Base-by-base conservation (phyloP, 2,888 invertebrate genomes). In the Mycalesis mineus region DNA sequence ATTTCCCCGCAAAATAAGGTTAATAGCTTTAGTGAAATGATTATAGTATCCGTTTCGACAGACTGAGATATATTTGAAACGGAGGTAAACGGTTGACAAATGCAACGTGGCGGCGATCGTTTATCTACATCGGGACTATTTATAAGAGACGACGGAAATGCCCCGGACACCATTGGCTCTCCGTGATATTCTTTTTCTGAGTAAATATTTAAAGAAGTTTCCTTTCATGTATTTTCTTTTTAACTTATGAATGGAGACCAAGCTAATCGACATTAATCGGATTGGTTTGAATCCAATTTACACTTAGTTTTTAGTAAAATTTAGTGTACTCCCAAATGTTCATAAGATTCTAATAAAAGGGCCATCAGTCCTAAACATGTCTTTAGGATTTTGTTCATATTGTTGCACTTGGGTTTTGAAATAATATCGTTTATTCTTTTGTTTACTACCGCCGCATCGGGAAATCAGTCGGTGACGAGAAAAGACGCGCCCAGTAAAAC, bases 71-170 rank as follows among this genome's bases (percentile, higher is more conserved):
- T 55, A 62, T 57, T 54, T 33, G 54, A 53, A 64, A 65, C 61
- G 40, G 60, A 65, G 60, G 61, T 60, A 57, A 61, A 57, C 51
- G 57, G 37, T 65, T 65, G 64, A 69, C 62, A 67, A 66, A 64
- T 60, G 63, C 61, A 62, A 58, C 33, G 54, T 57, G 42, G 60
- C 52, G 55, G 53, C 60, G 55, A 62, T 68, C 65, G 63, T 68
- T 71, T 72, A 72, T 68, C 70, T 68, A 70, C 68, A 67, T 65
- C 58, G 60, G 44, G 57, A 65, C 67, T 78, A 77, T 77, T 73
- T 74, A 73, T 77, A 75, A 63, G 64, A 67, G 68, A 67, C 72
- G 64, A 65, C 66, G 75, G 75, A 71, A 75, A 70, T 64, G 68
- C 57, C 54, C 28, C 60, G 51, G 51, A 54, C 47, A 54, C 22